Evolutionary conservation across 1,140 invertebrate species (phyloP).

Genomic region (Dufourea novaeangliae): DNA sequence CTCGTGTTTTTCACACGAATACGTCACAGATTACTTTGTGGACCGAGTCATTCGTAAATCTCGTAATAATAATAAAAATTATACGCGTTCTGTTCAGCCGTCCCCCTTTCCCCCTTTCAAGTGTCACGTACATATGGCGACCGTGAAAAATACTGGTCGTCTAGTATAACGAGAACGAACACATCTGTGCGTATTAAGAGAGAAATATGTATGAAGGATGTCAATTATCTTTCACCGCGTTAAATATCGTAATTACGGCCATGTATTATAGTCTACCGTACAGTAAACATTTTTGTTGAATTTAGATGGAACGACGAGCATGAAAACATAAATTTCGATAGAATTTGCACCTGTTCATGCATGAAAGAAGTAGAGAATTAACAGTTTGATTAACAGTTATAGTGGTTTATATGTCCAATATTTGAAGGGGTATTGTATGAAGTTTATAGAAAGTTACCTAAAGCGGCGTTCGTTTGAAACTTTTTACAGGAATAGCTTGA

Average conservation of each 20-base stretch:
- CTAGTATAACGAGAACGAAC: background rate
- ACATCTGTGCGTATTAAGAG: background rate
- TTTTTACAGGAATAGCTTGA: no score
- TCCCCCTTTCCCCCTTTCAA: no score
- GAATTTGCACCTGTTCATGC: background rate
- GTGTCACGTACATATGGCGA: background rate
- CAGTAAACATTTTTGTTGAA: background rate
- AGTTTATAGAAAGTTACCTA: no score
- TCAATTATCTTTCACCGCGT: constrained; percentile 4
- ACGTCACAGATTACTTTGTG: constrained; percentile 14
- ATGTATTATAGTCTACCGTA: background rate
- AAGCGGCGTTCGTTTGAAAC: no score
- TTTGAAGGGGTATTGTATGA: no score
- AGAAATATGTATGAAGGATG: background rate
- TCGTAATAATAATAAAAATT: constrained; percentile 25
- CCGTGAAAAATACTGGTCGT: background rate
- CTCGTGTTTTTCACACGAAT: constrained; percentile 8
- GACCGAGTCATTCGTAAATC: constrained; percentile 19
- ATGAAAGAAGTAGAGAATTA: no score
- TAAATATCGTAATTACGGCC: background rate
- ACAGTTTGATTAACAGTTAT: no score
- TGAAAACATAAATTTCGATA: background rate
- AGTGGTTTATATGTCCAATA: no score
- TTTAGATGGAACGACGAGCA: background rate
- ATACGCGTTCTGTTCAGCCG: background rate